Percentiles rank a stretch among this genome's conserved stretches.
Conservation (phyloP, 2,113 vertebrate species). For the Crotalus horridus region DNA sequence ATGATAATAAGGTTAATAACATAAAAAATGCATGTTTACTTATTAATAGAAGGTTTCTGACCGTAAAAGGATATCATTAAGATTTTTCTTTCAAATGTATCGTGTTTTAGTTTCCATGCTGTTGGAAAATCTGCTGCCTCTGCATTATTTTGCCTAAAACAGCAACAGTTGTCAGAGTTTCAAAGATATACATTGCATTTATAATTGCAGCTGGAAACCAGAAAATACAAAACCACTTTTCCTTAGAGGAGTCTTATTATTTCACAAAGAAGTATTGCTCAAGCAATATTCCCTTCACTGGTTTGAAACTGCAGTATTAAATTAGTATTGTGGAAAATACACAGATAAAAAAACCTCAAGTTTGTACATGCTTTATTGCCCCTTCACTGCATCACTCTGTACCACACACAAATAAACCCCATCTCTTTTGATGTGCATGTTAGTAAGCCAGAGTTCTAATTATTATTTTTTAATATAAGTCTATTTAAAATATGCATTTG, state of each 20-base stretch:
- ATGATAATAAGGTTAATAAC: neutral
- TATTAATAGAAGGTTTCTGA: neutral
- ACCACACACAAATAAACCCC: neutral
- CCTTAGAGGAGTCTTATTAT: neutral
- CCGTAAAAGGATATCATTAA: neutral
- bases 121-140: constrained; percentile 9
- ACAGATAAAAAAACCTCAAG: neutral
- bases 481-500: neutral
- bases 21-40: neutral
- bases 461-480: neutral
- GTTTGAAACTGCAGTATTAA: neutral
- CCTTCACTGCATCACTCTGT: neutral
- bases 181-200: neutral
- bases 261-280: neutral
- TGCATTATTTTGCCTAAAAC: neutral
- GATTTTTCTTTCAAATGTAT: constrained; percentile 3
- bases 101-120: fast-evolving
- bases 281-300: neutral
- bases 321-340: neutral
- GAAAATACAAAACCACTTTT: neutral
- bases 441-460: neutral
- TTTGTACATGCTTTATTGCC: neutral
- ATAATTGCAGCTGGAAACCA: neutral
- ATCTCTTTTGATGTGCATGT: neutral
- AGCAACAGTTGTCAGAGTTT: neutral